Base-by-base conservation (phyloP, 2,113 vertebrate genomes). In the Sciurus niger region DNA sequence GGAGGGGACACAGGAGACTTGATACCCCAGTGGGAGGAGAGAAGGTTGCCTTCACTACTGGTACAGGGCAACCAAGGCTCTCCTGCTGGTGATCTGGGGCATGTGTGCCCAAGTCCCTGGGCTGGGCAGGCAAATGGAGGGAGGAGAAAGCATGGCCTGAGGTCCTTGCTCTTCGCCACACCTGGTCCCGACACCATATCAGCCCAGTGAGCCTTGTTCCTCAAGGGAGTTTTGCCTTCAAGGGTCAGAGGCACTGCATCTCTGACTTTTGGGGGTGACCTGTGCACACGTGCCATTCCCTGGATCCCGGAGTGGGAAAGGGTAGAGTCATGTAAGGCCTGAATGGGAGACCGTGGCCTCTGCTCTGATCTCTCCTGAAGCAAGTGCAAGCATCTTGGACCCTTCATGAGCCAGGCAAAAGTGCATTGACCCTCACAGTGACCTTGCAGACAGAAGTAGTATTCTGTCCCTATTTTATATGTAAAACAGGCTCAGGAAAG, bases 381-480 rank as follows among this genome's bases (percentile, higher is more conserved):
- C 77, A 40, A 60, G 77, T 6, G 22, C 14, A 9, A 12, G 3
- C 0, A 18, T 72, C 40, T 53, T 11, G 0, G 1, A 11, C n/a
- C 32, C 63, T 12, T 4, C 14, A 14, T 6, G 82, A 60, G 68
- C 63, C 34, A 55, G 37, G 32, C 0, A 6, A 14, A 7, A 16
- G 34, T 51, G 34, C 77, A 9, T n/a, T 72, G 77, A 20, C 20
- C 13, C 88, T 84, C 80, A 7, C 0, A 5, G 67, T 9, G 58
- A 40, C 11, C 63, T 46, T 6, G 40, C 4, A 4, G 30, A 46
- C 8, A 0, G n/a, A 6, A 20, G 70, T 53, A 17, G 28, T 7
- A 16, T n/a, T 74, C 14, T 40, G 34, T 58, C 34, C 6, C 13
- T 16, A 0, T 89, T 72, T 74, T 28, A 37, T 28, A 22, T 2